These are phyloP conservation scores for Bagarius yarrelli DNA, from an alignment of 2,113 vertebrate genomes.

Conservation along the genomic window DNA sequence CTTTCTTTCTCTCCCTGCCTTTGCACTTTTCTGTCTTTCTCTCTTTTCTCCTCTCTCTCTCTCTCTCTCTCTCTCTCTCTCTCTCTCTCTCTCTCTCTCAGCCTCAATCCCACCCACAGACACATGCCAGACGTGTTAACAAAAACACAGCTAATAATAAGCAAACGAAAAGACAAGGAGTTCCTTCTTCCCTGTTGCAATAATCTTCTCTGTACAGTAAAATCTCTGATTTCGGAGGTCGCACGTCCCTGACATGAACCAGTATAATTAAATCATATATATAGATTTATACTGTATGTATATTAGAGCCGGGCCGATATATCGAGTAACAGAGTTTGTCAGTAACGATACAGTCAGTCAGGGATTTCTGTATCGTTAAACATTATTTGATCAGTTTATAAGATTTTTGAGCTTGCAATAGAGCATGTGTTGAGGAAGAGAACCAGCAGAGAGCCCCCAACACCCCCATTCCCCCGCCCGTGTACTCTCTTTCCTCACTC, in stretches of 20 bases:
- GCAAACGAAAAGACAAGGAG: neutral
- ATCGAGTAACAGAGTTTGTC: too few relatives aligned
- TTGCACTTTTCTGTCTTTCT: neutral
- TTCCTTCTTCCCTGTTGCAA: neutral
- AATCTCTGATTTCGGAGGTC: neutral
- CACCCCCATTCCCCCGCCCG: too few relatives aligned
- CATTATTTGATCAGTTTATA: too few relatives aligned
- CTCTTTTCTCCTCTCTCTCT: neutral
- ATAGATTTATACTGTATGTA: too few relatives aligned
- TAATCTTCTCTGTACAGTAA: neutral
- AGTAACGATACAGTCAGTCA: too few relatives aligned
- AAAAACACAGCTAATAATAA: slow-evolving; percentile 1
- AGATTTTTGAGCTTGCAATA: too few relatives aligned
- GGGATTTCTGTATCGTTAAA: too few relatives aligned
- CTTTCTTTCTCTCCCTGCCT: neutral
- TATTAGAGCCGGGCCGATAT: too few relatives aligned
- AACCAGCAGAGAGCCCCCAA: too few relatives aligned
- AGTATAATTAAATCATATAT: too few relatives aligned
- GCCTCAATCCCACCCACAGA: neutral
- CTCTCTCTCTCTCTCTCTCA: neutral
- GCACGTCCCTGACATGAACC: neutral
- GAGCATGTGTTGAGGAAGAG: too few relatives aligned
- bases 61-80: neutral
- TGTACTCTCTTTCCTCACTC: too few relatives aligned
- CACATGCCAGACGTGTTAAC: neutral